Evolutionary conservation across 2,888 invertebrate genomes (phyloP).

Genomic region (Eremobia ochroleuca): DNA sequence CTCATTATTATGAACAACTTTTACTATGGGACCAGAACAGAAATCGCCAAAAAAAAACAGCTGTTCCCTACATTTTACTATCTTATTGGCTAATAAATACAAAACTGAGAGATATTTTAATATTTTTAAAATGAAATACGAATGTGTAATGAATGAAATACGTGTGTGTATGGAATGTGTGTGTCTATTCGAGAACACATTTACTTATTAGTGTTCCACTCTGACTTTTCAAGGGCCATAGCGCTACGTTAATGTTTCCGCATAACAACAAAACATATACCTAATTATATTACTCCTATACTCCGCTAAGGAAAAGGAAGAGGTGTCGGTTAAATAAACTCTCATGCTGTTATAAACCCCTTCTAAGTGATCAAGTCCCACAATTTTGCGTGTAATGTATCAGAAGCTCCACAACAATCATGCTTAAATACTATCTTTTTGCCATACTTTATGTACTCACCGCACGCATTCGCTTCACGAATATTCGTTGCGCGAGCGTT

Average conservation of each 20-base stretch:
- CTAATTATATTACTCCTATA: neutral
- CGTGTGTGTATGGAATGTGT: neutral
- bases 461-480: too few species aligned
- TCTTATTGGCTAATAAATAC: neutral
- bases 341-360: neutral
- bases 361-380: neutral
- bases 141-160: neutral
- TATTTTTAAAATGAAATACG: neutral
- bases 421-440: neutral
- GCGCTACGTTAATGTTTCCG: neutral
- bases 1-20: too few species aligned
- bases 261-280: neutral
- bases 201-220: neutral
- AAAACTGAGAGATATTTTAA: neutral
- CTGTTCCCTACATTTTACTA: too few species aligned
- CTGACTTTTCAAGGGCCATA: neutral
- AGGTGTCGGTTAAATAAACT: neutral
- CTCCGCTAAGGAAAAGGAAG: neutral
- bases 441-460: neutral
- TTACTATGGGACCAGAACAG: too few species aligned
- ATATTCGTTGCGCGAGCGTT: neutral
- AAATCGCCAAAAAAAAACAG: too few species aligned
- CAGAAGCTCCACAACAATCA: neutral
- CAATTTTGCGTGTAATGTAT: neutral
- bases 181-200: neutral